A percentile compares a stretch with the other conserved stretches of the same genome.
phyloP scores from a whole-genome alignment of 2,113 vertebrate species.

The Brevimyrus niger region DNA sequence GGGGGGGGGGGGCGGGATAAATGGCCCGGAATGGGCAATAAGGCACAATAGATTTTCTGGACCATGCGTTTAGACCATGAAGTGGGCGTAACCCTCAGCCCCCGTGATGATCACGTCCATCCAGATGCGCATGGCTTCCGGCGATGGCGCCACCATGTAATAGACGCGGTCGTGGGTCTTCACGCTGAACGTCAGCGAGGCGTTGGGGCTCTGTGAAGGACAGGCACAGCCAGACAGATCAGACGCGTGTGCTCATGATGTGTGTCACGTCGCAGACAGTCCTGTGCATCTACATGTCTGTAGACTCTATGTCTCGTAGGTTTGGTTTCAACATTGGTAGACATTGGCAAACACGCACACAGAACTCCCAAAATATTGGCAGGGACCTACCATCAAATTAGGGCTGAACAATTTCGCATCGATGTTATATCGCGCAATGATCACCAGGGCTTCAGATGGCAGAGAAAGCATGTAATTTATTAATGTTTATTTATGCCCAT shows the following conservation, averaged over 20 bases:
- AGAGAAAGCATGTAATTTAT: no score
- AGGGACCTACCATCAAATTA: not conserved
- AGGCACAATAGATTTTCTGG: not conserved
- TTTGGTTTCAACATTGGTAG: not conserved
- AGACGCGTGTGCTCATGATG: not conserved
- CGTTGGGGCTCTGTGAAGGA: conserved; percentile 79
- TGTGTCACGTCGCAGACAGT: no score
- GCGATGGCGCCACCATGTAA: conserved; percentile 91
- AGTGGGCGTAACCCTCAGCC: no score
- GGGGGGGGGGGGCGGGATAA: not conserved
- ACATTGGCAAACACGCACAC: not conserved
- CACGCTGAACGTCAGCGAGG: conserved; percentile 86
- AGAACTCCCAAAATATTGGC: not conserved
- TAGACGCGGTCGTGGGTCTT: conserved; percentile 94
- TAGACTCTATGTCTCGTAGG: not conserved
- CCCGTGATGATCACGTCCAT: no score
- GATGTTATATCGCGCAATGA: no score
- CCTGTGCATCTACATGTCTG: not conserved
- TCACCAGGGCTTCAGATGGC: no score
- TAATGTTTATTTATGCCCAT: no score
- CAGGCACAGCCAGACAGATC: not conserved
- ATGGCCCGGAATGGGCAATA: not conserved
- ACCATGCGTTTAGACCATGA: not conserved
- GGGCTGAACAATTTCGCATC: no score
- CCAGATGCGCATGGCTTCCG: conserved; percentile 96